Conservation (phyloP, 2,888 invertebrate genomes). For the Cistogaster globosa region DNA sequence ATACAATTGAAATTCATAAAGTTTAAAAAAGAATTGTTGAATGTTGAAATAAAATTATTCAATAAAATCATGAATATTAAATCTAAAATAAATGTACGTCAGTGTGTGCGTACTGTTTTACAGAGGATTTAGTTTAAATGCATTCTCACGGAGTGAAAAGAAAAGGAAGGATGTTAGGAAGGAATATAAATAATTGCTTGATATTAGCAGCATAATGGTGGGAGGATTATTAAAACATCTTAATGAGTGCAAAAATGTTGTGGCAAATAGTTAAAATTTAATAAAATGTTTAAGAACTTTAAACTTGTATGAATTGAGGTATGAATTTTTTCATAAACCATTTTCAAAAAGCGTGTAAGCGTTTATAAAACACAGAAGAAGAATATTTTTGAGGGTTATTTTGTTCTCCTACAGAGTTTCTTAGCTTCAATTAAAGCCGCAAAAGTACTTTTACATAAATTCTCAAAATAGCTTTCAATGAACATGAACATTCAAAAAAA, state of each 20-base stretch:
- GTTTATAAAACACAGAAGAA: too few species aligned
- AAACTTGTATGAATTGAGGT: too few species aligned
- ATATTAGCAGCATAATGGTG: conserved; percentile 43
- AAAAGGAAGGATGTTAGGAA: conserved; percentile 54
- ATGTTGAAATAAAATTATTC: conserved; percentile 55
- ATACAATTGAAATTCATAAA: conserved; percentile 59
- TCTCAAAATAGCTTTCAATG: too few species aligned
- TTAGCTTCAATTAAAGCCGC: too few species aligned
- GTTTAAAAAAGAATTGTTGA: conserved; percentile 11
- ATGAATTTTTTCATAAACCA: too few species aligned
- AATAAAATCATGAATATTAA: conserved; percentile 67
- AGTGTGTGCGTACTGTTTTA: not conserved
- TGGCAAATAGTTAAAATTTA: not conserved
- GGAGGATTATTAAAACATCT: conserved; percentile 26
- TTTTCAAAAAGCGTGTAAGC: too few species aligned
- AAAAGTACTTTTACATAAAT: too few species aligned
- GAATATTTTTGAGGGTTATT: too few species aligned
- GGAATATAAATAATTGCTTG: conserved; percentile 54
- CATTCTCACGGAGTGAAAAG: not conserved
- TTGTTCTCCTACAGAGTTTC: too few species aligned
- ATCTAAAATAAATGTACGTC: conserved; percentile 4
- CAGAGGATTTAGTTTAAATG: conserved; percentile 31
- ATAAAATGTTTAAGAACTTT: conserved; percentile 7
- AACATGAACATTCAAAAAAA: too few species aligned
- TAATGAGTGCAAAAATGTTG: not conserved